Percentiles rank a stretch among this genome's conserved stretches.
phyloP scores from a whole-genome alignment of 2,113 vertebrate species.

The Melospiza georgiana region DNA sequence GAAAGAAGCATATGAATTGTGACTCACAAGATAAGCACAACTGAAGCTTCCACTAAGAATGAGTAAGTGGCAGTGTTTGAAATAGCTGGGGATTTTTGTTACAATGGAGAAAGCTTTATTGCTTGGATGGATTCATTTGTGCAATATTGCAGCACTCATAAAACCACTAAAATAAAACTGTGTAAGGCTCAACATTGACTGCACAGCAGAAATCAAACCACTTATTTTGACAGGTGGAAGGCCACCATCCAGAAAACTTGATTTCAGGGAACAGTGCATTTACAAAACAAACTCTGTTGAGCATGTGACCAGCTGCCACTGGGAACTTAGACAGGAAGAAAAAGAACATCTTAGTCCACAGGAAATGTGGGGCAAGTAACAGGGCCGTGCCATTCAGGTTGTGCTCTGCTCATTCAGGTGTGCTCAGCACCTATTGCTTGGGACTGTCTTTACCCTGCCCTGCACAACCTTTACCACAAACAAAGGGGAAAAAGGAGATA shows the following conservation, averaged over 20 bases:
- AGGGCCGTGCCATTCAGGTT: background rate
- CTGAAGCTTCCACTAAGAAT: background rate
- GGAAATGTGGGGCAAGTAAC: background rate
- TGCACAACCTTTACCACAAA: background rate
- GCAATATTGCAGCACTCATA: background rate
- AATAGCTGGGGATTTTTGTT: background rate
- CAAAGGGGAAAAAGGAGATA: background rate
- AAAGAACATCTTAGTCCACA: background rate
- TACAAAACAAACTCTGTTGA: conserved; percentile 3
- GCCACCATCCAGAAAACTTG: conserved; percentile 14
- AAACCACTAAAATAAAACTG: background rate
- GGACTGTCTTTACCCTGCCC: background rate
- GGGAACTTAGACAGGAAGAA: background rate
- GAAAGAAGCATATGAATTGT: background rate
- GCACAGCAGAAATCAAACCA: background rate
- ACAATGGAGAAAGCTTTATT: background rate
- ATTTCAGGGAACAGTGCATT: conserved; percentile 15
- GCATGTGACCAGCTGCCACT: background rate
- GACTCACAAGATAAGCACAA: background rate
- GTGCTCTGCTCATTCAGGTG: background rate
- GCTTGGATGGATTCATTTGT: conserved; percentile 2
- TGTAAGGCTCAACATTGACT: background rate
- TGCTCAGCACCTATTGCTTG: background rate
- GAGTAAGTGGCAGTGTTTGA: background rate
- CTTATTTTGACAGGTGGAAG: conserved; percentile 16